These are phyloP conservation scores for Anableps anableps DNA, from an alignment of 2,797 vertebrate genomes.

Conservation along the genomic window DNA sequence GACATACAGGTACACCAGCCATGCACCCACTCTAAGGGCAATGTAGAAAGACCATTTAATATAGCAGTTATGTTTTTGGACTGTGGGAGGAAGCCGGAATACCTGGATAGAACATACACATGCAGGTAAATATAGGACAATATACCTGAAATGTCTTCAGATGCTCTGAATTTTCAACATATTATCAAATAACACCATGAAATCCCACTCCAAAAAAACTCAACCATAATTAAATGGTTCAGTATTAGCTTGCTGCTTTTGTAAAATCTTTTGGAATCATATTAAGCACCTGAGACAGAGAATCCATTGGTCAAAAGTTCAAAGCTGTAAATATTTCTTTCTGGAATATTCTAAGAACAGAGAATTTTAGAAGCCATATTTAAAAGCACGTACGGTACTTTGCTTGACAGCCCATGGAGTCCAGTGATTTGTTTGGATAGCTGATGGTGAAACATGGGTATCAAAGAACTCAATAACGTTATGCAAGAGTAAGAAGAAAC, in stretches of 20 bases:
- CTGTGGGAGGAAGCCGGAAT: not conserved
- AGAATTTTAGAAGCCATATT: not conserved
- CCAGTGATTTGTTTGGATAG: slow-evolving; percentile 11
- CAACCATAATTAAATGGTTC: not conserved
- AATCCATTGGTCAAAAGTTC: not conserved
- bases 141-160: not conserved
- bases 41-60: not conserved
- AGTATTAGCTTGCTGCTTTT: not conserved
- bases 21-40: not conserved
- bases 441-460: slow-evolving; percentile 4
- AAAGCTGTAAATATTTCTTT: not conserved
- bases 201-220: not conserved
- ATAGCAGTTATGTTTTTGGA: not conserved
- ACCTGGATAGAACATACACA: not conserved
- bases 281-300: not conserved
- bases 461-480: slow-evolving; percentile 40
- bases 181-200: not conserved
- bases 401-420: not conserved
- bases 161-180: not conserved
- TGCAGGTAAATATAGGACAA: not conserved
- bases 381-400: not conserved
- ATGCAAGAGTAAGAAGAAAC: slow-evolving; percentile 29
- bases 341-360: not conserved
- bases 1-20: not conserved
- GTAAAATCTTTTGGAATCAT: not conserved